Conservation (phyloP, 1,140 invertebrate species). For the Danaus plexippus region DNA sequence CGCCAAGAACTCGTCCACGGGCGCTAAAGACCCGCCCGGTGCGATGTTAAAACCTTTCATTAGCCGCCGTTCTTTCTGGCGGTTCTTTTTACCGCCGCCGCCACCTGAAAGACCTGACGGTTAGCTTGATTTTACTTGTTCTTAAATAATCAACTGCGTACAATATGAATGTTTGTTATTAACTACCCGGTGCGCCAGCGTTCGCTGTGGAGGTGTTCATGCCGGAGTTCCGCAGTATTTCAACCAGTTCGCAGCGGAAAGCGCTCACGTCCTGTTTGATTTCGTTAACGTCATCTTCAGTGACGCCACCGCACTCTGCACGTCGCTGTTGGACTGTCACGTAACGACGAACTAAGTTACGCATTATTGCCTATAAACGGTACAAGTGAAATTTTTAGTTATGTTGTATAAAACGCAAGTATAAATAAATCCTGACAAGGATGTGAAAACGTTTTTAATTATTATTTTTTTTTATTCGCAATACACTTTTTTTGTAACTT, state of each 20-base stretch:
- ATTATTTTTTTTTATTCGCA: background rate
- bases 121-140: slow-evolving; percentile 13
- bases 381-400: background rate
- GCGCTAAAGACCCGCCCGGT: slow-evolving; percentile 77
- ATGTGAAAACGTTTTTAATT: too few relatives aligned
- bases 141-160: background rate
- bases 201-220: slow-evolving; percentile 91
- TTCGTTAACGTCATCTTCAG: slow-evolving; percentile 98
- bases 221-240: slow-evolving; percentile 94
- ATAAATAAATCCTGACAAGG: background rate
- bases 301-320: slow-evolving; percentile 95
- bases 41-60: slow-evolving; percentile 96
- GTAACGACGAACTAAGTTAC: slow-evolving; percentile 94
- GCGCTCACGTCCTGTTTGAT: slow-evolving; percentile 98
- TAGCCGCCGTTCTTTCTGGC: slow-evolving; percentile 90
- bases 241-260: slow-evolving; percentile 94
- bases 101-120: slow-evolving; percentile 69
- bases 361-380: slow-evolving; percentile 86
- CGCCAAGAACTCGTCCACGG: slow-evolving; percentile 82
- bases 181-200: slow-evolving; percentile 78
- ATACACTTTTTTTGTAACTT: slow-evolving; percentile 9
- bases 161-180: background rate
- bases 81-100: slow-evolving; percentile 92
- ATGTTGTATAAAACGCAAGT: slow-evolving; percentile 1
- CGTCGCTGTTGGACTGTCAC: slow-evolving; percentile 96